phyloP scores from a whole-genome alignment of 1,140 invertebrate genomes.

The Pseudachorutes palmiensis region DNA sequence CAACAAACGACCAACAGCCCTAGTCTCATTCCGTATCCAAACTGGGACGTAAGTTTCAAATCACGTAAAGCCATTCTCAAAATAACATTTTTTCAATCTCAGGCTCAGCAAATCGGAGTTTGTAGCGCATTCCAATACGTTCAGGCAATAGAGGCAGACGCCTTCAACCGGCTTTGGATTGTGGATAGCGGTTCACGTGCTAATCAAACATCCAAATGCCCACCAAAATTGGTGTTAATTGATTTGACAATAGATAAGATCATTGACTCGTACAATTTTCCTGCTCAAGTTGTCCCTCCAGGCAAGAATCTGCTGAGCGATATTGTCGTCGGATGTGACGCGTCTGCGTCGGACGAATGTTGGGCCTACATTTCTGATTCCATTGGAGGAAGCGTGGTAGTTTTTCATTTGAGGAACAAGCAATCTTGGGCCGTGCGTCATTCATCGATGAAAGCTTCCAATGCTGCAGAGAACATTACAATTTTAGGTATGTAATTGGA shows the following conservation, averaged over 20 bases:
- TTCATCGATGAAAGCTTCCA: slow-evolving; percentile 12
- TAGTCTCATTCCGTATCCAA: slow-evolving; percentile 54
- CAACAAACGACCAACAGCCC: background rate
- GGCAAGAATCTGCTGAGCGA: slow-evolving; percentile 15
- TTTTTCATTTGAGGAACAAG: slow-evolving; percentile 47
- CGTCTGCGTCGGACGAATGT: slow-evolving; percentile 47
- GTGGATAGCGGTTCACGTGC: slow-evolving; percentile 63
- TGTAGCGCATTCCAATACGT: slow-evolving; percentile 67
- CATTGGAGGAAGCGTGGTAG: slow-evolving; percentile 50
- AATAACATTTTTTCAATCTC: background rate
- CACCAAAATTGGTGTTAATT: slow-evolving; percentile 69
- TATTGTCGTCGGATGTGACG: slow-evolving; percentile 41
- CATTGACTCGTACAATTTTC: slow-evolving; percentile 51
- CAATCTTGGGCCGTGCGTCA: slow-evolving; percentile 6
- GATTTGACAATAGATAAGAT: slow-evolving; percentile 61
- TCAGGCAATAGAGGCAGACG: slow-evolving; percentile 60
- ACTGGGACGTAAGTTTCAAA: slow-evolving; percentile 55
- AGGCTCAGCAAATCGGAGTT: slow-evolving; percentile 50
- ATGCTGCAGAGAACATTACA: background rate
- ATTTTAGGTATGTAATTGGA: slow-evolving; percentile 11
- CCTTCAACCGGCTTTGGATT: slow-evolving; percentile 68
- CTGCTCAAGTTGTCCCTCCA: slow-evolving; percentile 39
- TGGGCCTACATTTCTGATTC: slow-evolving; percentile 47
- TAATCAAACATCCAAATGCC: slow-evolving; percentile 58
- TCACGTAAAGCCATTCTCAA: slow-evolving; percentile 31